These are phyloP conservation scores for Poeciliopsis retropinna DNA, from an alignment of 2,113 vertebrate species.

Conservation along the genomic window DNA sequence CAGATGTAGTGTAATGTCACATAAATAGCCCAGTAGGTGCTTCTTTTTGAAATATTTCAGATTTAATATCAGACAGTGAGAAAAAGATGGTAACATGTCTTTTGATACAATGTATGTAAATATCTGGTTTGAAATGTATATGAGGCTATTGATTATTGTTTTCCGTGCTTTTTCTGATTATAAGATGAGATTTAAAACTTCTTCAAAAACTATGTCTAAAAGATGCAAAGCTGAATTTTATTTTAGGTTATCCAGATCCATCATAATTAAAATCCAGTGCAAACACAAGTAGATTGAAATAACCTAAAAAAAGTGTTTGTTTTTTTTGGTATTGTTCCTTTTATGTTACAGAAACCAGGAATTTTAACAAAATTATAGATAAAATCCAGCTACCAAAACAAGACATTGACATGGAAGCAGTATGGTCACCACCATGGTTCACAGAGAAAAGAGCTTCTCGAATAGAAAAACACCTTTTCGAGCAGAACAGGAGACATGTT, in stretches of 20 bases:
- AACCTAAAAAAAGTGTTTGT: neutral
- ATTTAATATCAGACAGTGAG: neutral
- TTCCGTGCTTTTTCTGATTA: no score
- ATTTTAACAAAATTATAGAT: neutral
- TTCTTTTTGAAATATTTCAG: neutral
- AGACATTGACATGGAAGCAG: neutral
- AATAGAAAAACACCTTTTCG: no score
- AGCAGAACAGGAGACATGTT: no score
- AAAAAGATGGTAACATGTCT: neutral
- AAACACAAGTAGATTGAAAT: no score
- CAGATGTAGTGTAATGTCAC: no score
- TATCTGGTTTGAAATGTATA: neutral
- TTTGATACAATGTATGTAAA: neutral
- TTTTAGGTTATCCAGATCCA: no score
- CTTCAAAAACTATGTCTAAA: no score
- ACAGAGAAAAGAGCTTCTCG: neutral
- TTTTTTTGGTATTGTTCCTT: neutral
- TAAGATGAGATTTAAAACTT: no score
- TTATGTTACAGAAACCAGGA: neutral
- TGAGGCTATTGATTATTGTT: neutral
- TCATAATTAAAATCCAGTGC: no score
- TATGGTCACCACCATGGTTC: neutral
- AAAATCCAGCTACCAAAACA: neutral
- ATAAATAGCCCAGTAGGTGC: no score
- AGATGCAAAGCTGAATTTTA: no score